These are phyloP conservation scores for Nothocercus nigrocapillus DNA, from an alignment of 2,113 vertebrate genomes.

Conservation along the genomic window DNA sequence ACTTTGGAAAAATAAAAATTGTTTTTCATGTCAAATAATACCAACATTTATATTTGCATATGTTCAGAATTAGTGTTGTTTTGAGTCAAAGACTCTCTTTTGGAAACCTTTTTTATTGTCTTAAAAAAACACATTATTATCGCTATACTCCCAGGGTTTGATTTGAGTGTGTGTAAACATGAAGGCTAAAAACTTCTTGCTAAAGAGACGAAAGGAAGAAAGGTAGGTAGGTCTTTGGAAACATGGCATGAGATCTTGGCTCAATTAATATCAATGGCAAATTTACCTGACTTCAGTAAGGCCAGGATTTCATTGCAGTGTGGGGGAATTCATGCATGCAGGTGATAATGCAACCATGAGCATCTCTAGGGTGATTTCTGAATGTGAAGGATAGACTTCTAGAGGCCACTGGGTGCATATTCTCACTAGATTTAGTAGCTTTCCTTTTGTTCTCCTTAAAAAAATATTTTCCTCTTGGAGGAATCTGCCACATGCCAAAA, in stretches of 20 bases:
- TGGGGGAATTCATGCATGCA: neutral
- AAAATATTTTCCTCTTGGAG: neutral
- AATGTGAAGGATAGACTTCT: neutral
- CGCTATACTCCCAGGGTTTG: neutral
- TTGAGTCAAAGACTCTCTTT: neutral
- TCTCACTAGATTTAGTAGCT: neutral
- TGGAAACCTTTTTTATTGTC: neutral
- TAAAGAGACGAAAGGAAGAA: neutral
- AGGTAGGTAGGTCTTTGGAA: neutral
- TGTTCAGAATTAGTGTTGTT: neutral
- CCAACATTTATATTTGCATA: neutral
- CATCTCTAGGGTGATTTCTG: neutral
- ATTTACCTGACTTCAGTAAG: neutral
- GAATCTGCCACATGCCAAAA: neutral
- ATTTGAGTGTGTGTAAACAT: neutral
- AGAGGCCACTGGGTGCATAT: neutral
- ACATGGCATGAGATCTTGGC: neutral
- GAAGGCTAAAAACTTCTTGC: neutral
- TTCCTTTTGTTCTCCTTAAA: neutral
- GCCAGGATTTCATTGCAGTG: neutral
- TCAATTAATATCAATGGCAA: neutral
- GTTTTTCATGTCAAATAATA: neutral
- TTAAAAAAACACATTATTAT: neutral
- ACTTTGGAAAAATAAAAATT: neutral
- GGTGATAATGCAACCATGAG: neutral